Evolutionary conservation across 2,113 vertebrate genomes (phyloP).

Genomic region (Antechinus stuartii): DNA sequence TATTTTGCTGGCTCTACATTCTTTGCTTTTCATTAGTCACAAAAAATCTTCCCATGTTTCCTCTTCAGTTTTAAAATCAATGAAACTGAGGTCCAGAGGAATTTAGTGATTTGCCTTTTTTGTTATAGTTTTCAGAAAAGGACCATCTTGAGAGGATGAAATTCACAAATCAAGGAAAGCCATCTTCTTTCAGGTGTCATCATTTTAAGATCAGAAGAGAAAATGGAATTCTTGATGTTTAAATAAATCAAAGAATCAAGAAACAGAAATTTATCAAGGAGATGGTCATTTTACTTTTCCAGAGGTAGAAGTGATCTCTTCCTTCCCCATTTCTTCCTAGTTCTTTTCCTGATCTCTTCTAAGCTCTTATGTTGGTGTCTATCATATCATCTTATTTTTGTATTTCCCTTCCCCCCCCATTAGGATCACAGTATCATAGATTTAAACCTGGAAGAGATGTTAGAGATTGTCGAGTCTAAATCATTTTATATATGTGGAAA

Average conservation of each 20-base stretch:
- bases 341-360: neutral
- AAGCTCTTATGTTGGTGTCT: neutral
- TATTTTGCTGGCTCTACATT: neutral
- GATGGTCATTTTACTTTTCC: neutral
- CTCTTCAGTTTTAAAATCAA: neutral
- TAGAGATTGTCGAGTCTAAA: neutral
- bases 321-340: neutral
- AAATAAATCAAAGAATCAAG: neutral
- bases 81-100: neutral
- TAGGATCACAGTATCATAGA: neutral
- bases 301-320: neutral
- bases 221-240: neutral
- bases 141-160: neutral
- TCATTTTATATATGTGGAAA: neutral
- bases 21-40: neutral
- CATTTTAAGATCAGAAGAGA: neutral
- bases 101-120: neutral
- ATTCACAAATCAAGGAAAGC: neutral
- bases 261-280: neutral
- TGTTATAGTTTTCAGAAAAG: neutral
- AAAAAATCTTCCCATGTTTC: neutral
- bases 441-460: neutral
- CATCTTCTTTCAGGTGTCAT: neutral
- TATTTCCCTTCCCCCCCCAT: neutral
- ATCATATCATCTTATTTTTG: neutral